A percentile compares a stretch with the other conserved stretches of the same genome.
These are phyloP conservation scores for Ciconia nigra DNA, from an alignment of 2,797 vertebrate genomes.

Conservation along the genomic window DNA sequence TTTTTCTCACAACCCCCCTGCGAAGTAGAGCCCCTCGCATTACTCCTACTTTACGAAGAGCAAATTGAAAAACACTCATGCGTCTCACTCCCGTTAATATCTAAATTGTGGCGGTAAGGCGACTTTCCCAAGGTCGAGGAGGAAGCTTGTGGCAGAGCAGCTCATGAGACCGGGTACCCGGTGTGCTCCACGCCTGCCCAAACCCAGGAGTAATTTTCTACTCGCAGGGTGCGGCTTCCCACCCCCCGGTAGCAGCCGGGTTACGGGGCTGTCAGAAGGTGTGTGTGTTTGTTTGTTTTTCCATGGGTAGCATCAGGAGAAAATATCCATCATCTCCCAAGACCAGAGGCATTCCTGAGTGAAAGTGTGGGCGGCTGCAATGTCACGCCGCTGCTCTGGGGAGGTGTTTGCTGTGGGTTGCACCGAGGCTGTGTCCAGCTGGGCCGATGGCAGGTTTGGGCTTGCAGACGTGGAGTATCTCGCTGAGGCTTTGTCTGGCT, in stretches of 20 bases:
- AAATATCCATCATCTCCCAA: conserved; percentile 14
- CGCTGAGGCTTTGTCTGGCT: not conserved
- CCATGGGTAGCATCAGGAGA: conserved; percentile 22
- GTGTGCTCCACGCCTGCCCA: not conserved
- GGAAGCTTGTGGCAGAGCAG: not conserved
- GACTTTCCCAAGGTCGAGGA: not conserved
- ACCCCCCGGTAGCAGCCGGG: not conserved
- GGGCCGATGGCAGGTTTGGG: not conserved
- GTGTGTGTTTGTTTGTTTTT: conserved; percentile 32
- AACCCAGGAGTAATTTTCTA: not conserved
- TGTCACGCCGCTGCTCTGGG: not conserved
- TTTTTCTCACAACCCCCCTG: not conserved
- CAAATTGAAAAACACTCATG: not conserved
- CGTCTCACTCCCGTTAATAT: not conserved
- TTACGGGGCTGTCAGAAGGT: not conserved
- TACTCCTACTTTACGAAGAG: not conserved
- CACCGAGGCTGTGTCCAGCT: not conserved
- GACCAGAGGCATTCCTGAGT: conserved; percentile 52
- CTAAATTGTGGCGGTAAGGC: not conserved
- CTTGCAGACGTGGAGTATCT: not conserved
- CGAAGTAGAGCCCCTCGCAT: not conserved
- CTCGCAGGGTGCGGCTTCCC: not conserved
- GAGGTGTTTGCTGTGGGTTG: not conserved
- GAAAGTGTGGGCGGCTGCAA: conserved; percentile 27
- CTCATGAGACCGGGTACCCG: not conserved